Evolutionary conservation across 2,113 vertebrate species (phyloP).

Genomic region (Takifugu flavidus): DNA sequence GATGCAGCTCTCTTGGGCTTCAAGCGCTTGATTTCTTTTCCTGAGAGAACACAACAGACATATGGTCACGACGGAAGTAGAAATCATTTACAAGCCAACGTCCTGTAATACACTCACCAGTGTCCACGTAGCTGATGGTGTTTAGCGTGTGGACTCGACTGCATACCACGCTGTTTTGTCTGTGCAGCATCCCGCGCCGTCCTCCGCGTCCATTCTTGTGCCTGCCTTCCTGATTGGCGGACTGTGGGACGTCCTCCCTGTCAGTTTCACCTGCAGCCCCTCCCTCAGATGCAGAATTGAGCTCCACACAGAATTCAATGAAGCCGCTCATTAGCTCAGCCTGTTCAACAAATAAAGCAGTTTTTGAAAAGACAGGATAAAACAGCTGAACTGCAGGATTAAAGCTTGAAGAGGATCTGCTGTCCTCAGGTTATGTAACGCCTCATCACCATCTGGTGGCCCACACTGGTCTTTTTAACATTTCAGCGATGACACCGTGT

Average conservation of each 20-base stretch:
- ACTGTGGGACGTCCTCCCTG: slow-evolving; percentile 40
- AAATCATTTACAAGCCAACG: background rate
- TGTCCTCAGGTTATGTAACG: slow-evolving; percentile 15
- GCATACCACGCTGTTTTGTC: slow-evolving; percentile 85
- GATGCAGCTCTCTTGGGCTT: slow-evolving; percentile 85
- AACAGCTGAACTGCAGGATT: slow-evolving; percentile 13
- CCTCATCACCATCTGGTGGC: slow-evolving; percentile 20
- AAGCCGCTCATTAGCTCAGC: slow-evolving; percentile 89
- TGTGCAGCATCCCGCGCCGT: slow-evolving; percentile 74
- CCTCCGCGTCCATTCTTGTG: slow-evolving; percentile 55
- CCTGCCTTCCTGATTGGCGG: slow-evolving; percentile 27
- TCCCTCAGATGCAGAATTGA: slow-evolving; percentile 63
- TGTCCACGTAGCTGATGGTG: slow-evolving; percentile 90
- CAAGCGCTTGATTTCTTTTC: slow-evolving; percentile 85
- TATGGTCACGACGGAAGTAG: background rate
- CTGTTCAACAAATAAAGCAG: slow-evolving; percentile 50
- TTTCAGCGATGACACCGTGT: background rate
- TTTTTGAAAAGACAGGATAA: background rate
- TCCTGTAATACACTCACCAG: slow-evolving; percentile 72
- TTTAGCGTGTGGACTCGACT: slow-evolving; percentile 83
- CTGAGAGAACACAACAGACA: slow-evolving; percentile 55
- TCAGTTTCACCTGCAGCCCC: slow-evolving; percentile 50
- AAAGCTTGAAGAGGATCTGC: slow-evolving; percentile 15
- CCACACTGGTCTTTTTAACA: background rate
- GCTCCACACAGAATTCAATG: slow-evolving; percentile 91